Evolutionary conservation across 2,113 vertebrate genomes (phyloP).

Genomic region (Campylomormyrus tamandua): DNA sequence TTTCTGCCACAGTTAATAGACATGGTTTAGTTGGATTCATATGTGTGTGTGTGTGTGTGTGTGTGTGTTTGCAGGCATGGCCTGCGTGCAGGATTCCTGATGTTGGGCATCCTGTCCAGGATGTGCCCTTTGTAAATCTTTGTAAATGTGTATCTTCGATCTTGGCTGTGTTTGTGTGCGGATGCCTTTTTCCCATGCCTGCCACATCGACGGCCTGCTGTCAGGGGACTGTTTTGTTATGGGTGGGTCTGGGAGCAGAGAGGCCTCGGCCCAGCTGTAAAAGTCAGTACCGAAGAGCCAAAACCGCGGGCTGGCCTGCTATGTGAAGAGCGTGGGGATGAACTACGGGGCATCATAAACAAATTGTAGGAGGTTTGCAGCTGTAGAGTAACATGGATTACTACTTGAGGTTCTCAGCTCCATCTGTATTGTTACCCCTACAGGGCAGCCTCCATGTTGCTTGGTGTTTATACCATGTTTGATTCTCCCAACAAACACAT

Average conservation of each 20-base stretch:
- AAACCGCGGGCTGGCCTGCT: not conserved
- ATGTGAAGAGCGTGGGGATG: not conserved
- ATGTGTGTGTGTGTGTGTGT: not conserved
- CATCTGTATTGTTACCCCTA: not conserved
- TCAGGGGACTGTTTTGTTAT: not conserved
- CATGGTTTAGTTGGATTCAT: not conserved
- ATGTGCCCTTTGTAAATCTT: not conserved
- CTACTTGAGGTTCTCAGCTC: not conserved
- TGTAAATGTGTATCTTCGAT: not conserved
- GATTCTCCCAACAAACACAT: not conserved
- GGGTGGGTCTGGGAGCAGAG: not conserved
- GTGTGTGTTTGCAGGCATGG: not conserved
- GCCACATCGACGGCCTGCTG: not conserved
- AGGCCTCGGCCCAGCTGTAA: not conserved
- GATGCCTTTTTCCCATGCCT: slow-evolving; percentile 9
- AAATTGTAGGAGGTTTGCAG: not conserved
- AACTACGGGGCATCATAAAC: not conserved
- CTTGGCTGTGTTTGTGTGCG: not conserved
- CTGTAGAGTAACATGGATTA: not conserved
- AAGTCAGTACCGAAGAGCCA: not conserved
- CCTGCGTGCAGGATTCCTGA: not conserved
- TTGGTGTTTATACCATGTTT: not conserved
- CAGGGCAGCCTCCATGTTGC: not conserved
- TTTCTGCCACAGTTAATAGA: not conserved
- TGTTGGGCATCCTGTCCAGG: not conserved